Base-by-base conservation (phyloP, 2,888 invertebrate genomes). In the Eutolmus rufibarbis region DNA sequence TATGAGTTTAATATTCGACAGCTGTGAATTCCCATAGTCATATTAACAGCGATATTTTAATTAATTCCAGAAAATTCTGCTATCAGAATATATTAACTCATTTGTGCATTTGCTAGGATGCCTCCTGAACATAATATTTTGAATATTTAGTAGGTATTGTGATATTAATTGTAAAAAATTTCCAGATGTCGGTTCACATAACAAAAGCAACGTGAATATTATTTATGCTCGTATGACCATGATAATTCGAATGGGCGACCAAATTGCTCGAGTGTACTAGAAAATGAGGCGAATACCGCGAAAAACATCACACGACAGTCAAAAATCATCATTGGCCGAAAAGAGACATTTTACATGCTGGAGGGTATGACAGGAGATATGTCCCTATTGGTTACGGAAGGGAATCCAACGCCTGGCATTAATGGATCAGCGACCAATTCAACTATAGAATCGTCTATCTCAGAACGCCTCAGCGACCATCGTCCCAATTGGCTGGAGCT, bases 401-500 rank as follows among this genome's bases (percentile, higher is more conserved):
- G 77, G 5, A 74, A 85, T 66, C 86, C 87, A 74, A 76, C 86
- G 77, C 57, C 77, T 9, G 81, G 79, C 12, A 74, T 86, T 56
- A 86, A 86, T 56, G 86, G 77, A 46, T 74, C 86, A 74, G 19
- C 51, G 74, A 74, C 46, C n/a, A 86, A 86, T 57, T 43, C 78
- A 9, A 81, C 88, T 66, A 76, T 82, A 43, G 43, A 87, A 82
- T 87, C 88, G 12, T 87, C 89, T 23, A 87, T 88, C 23, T 77
- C 88, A 8, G 89, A 89, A 51, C 87, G 79, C 34, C 51, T 88
- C 9, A 87, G 87, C 23, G 88, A 88, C 46, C 78, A 87, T 31
- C 86, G 77, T n/a, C 76, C 88, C 16, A 91, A 90, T 90, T 95
- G 95, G 95, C 91, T 93, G 77, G 94, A 94, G 57, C 91, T 94